Base-by-base conservation (phyloP, 2,888 invertebrate genomes). In the Platynereis dumerilii region DNA sequence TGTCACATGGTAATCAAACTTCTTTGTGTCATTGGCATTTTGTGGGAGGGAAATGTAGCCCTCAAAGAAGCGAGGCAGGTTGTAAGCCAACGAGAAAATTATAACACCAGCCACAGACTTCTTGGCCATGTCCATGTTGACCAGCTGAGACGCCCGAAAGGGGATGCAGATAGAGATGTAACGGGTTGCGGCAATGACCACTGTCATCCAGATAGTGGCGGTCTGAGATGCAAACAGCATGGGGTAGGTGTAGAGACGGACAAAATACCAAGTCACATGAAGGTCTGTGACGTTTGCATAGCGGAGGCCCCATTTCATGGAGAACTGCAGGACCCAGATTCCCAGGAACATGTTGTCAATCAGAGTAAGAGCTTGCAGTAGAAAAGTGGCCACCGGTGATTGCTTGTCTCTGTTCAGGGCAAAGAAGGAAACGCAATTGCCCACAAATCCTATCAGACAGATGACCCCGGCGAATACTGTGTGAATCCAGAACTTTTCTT, bases 131-230 rank as follows among this genome's bases (percentile, higher is more conserved):
- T 55, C 52, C 12, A 66, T 42, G 45, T 28, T 64, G 39, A 62
- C 62, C 29, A 61, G 26, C 5, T 22, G 48, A 3, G 60, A 44
- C 3, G 69, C 69, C 7, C 52, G 45, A 44, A 66, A 69, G 12
- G 69, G 69, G 24, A 34, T 58, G 26, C 66, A 69, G 5, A 69
- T 62, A n/a, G 69, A 65, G 15, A 69, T 60, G 60, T 48, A 66
- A 3, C 69, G 56, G 26, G 63, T 64, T 39, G 48, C 56, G 1
- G 69, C 69, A 17, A 69, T 66, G 1, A 69, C 27, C 1, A 69
- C 69, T 27, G 69, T 69, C 53, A 64, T 24, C 66, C 66, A 69
- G 15, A 69, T 64, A 10, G 69, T 69, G n/a, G 60, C 63, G 5
- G 64, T 66, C 55, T 69, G 69, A 10, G 42, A 56, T 24, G 65